A percentile compares a stretch with the other conserved stretches of the same genome.
phyloP scores from a whole-genome alignment of 2,888 invertebrate genomes.

The Micropterix aruncella region DNA sequence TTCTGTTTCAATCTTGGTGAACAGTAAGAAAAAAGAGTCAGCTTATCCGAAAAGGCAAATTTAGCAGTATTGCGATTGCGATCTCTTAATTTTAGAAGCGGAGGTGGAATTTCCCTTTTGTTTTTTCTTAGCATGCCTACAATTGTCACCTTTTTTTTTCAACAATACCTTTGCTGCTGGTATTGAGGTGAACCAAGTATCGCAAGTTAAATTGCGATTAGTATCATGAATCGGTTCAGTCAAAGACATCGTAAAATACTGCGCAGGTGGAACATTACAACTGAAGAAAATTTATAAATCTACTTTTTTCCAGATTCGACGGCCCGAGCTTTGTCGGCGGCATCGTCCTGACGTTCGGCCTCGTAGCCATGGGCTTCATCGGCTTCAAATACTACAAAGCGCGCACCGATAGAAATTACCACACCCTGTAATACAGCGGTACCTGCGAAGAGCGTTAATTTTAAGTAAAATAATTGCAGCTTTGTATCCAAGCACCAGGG shows the following conservation, averaged over 20 bases:
- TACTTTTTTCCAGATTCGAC: slow-evolving; percentile 43
- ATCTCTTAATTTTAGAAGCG: not conserved
- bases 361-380: slow-evolving; percentile 68
- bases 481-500: not conserved
- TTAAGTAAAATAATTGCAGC: not conserved
- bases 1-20: too few relatives aligned
- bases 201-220: not conserved
- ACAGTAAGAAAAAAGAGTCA: too few relatives aligned
- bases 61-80: too few relatives aligned
- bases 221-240: not conserved
- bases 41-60: too few relatives aligned
- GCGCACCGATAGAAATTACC: slow-evolving; percentile 74
- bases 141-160: not conserved
- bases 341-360: slow-evolving; percentile 64
- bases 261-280: not conserved
- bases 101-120: not conserved
- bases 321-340: slow-evolving; percentile 74
- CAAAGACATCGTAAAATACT: not conserved
- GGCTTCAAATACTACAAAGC: slow-evolving; percentile 82
- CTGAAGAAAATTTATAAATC: not conserved
- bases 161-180: not conserved
- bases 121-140: not conserved
- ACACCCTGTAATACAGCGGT: slow-evolving; percentile 83
- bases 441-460: not conserved
- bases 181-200: not conserved